Conservation (phyloP, 64 coral and sea anemone species). For the Hydrozoanthus tunicans region DNA sequence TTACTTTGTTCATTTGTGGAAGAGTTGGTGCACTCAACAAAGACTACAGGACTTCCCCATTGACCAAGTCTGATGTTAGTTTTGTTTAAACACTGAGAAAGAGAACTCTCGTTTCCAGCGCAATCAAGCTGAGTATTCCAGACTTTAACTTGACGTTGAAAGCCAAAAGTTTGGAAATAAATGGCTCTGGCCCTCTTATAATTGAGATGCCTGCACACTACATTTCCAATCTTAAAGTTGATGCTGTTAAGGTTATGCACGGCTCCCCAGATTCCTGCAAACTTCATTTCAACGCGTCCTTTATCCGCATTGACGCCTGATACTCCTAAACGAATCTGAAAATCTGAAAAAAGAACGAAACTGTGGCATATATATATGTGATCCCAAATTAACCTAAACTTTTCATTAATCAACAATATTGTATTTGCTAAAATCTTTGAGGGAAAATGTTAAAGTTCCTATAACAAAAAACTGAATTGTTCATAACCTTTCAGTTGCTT, state of each 20-base stretch:
- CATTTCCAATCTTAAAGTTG: conserved; percentile 35
- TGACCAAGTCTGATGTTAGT: background rate
- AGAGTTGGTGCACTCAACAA: too few species aligned
- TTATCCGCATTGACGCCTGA: background rate
- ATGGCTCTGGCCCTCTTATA: conserved; percentile 21
- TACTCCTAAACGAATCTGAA: conserved; percentile 28
- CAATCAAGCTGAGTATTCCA: background rate
- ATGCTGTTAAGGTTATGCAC: background rate
- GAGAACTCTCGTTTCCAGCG: conserved; percentile 35
- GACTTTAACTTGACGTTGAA: too few species aligned
- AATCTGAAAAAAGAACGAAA: background rate
- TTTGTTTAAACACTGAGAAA: conserved; percentile 17
- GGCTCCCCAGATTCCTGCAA: conserved; percentile 24
- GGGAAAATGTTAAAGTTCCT: too few species aligned
- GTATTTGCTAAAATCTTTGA: too few species aligned
- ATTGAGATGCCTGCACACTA: conserved; percentile 52
- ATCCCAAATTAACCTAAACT: too few species aligned
- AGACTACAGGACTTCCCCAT: too few species aligned
- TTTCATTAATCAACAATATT: too few species aligned
- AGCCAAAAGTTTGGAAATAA: background rate
- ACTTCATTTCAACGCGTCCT: conserved; percentile 39
- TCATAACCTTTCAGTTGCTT: too few species aligned
- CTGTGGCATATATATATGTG: background rate
- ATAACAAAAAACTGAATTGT: too few species aligned
- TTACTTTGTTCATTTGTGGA: too few species aligned